Evolutionary conservation across 2,797 vertebrate genomes (phyloP).

Genomic region (Artibeus jamaicensis): DNA sequence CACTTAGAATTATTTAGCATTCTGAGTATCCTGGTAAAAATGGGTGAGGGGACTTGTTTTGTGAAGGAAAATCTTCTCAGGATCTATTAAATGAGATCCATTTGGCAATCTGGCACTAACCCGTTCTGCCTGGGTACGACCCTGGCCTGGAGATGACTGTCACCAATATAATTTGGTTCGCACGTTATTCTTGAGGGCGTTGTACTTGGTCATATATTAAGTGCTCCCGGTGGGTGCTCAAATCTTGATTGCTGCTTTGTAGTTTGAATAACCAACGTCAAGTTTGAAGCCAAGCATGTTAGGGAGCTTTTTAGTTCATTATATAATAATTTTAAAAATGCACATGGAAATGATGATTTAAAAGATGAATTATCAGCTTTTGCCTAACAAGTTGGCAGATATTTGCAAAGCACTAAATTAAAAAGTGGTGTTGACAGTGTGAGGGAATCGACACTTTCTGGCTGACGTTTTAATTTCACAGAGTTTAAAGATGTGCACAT

Average conservation of each 20-base stretch:
- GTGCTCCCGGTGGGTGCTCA: not conserved
- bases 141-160: not conserved
- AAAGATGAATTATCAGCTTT: conserved; percentile 35
- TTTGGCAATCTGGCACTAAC: not conserved
- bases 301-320: conserved; percentile 40
- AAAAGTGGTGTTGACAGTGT: conserved; percentile 9
- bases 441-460: conserved; percentile 37
- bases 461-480: conserved; percentile 46
- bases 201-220: not conserved
- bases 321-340: conserved; percentile 49
- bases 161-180: not conserved
- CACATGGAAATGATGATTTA: conserved; percentile 48
- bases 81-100: not conserved
- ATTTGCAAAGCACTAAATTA: conserved; percentile 41
- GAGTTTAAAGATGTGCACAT: conserved; percentile 15
- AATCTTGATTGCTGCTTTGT: not conserved
- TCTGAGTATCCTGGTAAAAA: not conserved
- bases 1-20: not conserved
- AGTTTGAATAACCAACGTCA: not conserved
- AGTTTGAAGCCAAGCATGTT: not conserved
- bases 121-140: not conserved
- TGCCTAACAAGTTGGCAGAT: conserved; percentile 38
- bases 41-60: not conserved
- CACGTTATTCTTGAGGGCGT: not conserved
- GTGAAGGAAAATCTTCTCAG: not conserved